These are phyloP conservation scores for Coregonus clupeaformis DNA, from an alignment of 2,113 vertebrate species.

Conservation along the genomic window DNA sequence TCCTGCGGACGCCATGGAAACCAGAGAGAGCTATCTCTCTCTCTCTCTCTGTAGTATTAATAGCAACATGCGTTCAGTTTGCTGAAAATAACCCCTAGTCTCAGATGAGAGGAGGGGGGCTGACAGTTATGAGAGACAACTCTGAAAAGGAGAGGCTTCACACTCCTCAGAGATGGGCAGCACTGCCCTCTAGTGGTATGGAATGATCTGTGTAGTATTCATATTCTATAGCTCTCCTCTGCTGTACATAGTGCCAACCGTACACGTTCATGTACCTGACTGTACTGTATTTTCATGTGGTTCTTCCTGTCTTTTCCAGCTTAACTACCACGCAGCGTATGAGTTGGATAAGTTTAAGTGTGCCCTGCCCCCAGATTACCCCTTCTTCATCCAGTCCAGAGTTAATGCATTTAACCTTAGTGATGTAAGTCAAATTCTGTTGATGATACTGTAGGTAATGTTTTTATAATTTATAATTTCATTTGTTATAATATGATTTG, in stretches of 20 bases:
- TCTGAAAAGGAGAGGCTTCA: not conserved
- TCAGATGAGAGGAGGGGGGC: conserved; percentile 31
- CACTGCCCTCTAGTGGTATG: conserved; percentile 58
- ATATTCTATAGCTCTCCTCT: not conserved
- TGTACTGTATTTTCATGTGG: not conserved
- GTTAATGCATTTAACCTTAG: conserved; percentile 91
- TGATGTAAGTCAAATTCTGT: conserved; percentile 75
- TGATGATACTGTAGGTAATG: not conserved
- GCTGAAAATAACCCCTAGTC: conserved; percentile 67
- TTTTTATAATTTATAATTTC: not conserved
- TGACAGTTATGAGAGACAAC: conserved; percentile 14
- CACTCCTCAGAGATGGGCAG: not conserved
- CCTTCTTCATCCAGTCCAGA: conserved; percentile 87
- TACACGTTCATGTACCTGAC: no score
- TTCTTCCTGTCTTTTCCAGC: conserved; percentile 65
- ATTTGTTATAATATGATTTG: no score
- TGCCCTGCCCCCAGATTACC: conserved; percentile 80
- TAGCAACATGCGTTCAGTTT: conserved; percentile 63
- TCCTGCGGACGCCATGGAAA: conserved; percentile 70
- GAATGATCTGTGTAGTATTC: conserved; percentile 15
- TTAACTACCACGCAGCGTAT: conserved; percentile 88
- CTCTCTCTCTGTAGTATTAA: conserved; percentile 62
- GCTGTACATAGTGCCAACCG: no score
- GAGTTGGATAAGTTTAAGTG: conserved; percentile 83
- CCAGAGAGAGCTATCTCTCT: conserved; percentile 42